A percentile compares a stretch with the other conserved stretches of the same genome.
Conservation (phyloP, 2,888 invertebrate species). For the Eristalis tenax region DNA sequence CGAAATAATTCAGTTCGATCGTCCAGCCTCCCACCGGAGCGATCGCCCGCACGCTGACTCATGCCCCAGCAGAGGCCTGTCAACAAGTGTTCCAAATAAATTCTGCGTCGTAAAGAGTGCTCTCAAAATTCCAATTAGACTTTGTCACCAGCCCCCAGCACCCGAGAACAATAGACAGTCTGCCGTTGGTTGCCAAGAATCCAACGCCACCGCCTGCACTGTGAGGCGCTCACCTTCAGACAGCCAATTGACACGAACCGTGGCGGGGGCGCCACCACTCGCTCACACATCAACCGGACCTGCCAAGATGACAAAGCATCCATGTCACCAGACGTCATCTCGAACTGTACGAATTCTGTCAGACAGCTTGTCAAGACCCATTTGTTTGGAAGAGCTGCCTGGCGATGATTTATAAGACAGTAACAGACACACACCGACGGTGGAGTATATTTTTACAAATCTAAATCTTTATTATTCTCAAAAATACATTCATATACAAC, state of each 20-base stretch:
- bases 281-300: conserved; percentile 19
- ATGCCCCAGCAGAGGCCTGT: conserved; percentile 23
- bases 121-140: conserved; percentile 18
- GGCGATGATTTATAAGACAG: conserved; percentile 12
- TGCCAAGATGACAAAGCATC: conserved; percentile 10
- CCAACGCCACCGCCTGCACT: neutral
- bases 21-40: neutral
- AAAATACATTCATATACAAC: conserved; percentile 42
- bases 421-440: conserved; percentile 15
- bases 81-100: conserved; percentile 30
- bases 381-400: conserved; percentile 37
- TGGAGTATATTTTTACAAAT: conserved; percentile 40
- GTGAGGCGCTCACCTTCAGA: neutral
- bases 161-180: neutral
- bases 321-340: conserved; percentile 12
- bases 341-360: conserved; percentile 34
- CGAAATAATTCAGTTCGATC: conserved; percentile 20
- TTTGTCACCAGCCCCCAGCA: neutral
- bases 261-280: neutral
- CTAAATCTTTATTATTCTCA: conserved; percentile 49
- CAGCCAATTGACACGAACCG: neutral
- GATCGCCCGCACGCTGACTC: neutral
- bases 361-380: conserved; percentile 4
- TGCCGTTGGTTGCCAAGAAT: neutral
- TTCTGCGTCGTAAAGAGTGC: neutral